phyloP scores from a whole-genome alignment of 2,888 invertebrate genomes.

The Drosophila formosana region DNA sequence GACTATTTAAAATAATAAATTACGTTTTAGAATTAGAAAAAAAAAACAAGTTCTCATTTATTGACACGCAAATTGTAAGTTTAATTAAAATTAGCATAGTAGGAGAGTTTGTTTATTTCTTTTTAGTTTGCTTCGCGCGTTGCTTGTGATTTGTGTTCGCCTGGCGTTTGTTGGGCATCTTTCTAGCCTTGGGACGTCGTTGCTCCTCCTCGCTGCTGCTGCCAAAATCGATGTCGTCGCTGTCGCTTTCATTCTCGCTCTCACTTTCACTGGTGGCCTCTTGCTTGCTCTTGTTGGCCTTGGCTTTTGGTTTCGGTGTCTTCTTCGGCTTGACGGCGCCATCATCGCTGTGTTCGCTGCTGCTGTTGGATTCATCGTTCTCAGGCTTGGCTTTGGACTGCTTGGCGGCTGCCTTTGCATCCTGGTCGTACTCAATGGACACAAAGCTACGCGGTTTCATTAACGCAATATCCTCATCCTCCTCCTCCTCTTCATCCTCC shows the following conservation, averaged over 20 bases:
- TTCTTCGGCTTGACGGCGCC: not conserved
- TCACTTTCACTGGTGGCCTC: not conserved
- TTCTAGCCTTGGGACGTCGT: not conserved
- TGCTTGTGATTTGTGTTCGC: constrained; percentile 1
- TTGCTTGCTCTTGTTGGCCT: not conserved
- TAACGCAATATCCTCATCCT: constrained; percentile 1
- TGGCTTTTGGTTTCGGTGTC: constrained; percentile 1
- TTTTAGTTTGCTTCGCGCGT: constrained; percentile 14
- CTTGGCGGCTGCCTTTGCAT: constrained; percentile 8
- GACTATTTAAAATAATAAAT: not conserved
- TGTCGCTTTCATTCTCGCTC: constrained; percentile 8
- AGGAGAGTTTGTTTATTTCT: not conserved
- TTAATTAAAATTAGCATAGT: not conserved
- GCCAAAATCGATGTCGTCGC: constrained; percentile 3
- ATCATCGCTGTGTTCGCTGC: constrained; percentile 11
- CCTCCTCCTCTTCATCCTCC: constrained; percentile 9
- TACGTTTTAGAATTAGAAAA: not conserved
- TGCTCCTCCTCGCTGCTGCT: constrained; percentile 14
- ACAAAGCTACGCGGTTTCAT: constrained; percentile 71
- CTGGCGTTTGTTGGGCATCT: constrained; percentile 7
- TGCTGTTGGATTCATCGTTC: constrained; percentile 13
- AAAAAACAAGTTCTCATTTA: constrained; percentile 1
- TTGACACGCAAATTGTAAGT: constrained; percentile 1
- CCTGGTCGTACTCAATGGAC: constrained; percentile 78
- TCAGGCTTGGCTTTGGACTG: constrained; percentile 22